Percentiles rank a stretch among this genome's conserved stretches.
Conservation (phyloP, 2,113 vertebrate genomes). For the human region DNA sequence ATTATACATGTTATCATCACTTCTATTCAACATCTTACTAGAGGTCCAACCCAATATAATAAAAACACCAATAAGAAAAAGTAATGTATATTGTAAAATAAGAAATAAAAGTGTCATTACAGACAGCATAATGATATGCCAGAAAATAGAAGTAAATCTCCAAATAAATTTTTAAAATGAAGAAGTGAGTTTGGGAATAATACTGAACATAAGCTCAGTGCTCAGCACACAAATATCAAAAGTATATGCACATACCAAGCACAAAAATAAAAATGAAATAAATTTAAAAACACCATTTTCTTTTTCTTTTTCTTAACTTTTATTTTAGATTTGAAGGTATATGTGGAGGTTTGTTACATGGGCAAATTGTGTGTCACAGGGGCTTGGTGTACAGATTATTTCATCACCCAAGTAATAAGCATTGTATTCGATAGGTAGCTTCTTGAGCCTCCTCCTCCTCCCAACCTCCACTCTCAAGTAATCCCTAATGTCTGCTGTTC, state of each 20-base stretch:
- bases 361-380: no score
- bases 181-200: background rate
- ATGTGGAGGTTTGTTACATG: no score
- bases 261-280: background rate
- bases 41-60: background rate
- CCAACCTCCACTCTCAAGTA: no score
- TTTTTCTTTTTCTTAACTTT: no score
- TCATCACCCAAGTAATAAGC: no score
- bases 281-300: background rate
- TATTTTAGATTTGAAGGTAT: no score
- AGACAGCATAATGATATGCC: background rate
- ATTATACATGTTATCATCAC: background rate
- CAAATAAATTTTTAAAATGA: background rate
- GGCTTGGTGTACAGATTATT: no score
- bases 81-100: background rate
- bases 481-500: no score
- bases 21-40: background rate
- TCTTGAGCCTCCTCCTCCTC: no score
- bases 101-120: background rate
- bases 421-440: no score
- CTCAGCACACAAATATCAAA: background rate
- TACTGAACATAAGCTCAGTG: background rate
- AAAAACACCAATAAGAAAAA: background rate
- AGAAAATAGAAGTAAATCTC: background rate
- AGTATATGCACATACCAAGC: background rate